A percentile compares a stretch with the other conserved stretches of the same genome.
Conservation (phyloP, 2,113 vertebrate genomes). For the Motacilla tschutschensis region DNA sequence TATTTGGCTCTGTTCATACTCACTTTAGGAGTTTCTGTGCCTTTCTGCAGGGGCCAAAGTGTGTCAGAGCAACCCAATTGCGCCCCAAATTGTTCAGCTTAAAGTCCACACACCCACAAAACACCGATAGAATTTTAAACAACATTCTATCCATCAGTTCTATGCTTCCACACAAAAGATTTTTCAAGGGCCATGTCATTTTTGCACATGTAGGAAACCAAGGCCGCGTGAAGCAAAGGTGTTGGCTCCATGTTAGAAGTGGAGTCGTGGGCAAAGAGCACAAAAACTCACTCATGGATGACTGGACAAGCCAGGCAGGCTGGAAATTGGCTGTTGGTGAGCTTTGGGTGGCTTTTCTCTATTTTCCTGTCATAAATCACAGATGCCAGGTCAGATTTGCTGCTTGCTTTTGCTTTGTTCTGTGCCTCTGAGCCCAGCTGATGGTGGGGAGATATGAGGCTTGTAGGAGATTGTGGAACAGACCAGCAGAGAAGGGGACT, state of each 20-base stretch:
- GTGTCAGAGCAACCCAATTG: rapidly evolving
- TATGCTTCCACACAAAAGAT: not conserved
- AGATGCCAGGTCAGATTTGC: rapidly evolving
- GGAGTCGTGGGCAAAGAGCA: not conserved
- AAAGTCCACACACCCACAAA: rapidly evolving
- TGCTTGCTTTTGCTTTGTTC: not conserved
- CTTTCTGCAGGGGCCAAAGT: rapidly evolving
- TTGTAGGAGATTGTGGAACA: not conserved
- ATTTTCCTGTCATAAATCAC: not conserved
- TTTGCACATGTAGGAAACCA: rapidly evolving
- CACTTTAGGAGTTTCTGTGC: rapidly evolving
- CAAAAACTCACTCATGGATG: rapidly evolving
- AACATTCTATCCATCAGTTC: rapidly evolving
- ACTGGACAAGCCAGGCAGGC: rapidly evolving
- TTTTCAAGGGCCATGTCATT: not conserved
- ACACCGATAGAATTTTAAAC: rapidly evolving
- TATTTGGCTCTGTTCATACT: rapidly evolving
- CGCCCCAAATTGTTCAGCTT: not conserved
- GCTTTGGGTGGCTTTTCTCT: not conserved
- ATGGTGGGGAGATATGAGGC: rapidly evolving
- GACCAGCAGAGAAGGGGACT: not conserved
- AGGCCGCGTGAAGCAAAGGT: rapidly evolving
- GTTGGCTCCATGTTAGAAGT: not conserved
- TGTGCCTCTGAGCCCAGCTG: rapidly evolving
- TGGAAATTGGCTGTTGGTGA: rapidly evolving